Conservation (phyloP, 2,797 vertebrate genomes). For the Macropus fuliginosus region DNA sequence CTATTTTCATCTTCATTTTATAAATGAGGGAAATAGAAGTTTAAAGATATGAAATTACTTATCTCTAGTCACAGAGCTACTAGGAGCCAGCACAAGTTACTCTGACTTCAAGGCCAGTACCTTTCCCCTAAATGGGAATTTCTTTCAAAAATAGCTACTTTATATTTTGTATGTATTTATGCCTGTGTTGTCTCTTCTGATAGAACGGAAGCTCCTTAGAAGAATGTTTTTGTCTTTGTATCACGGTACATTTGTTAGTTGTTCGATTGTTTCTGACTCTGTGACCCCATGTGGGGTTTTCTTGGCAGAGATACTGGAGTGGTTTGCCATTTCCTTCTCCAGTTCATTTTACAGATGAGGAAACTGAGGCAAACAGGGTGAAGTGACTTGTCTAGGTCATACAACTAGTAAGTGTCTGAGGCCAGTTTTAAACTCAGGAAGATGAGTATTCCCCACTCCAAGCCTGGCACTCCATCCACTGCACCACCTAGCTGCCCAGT, state of each 20-base stretch:
- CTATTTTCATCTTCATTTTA: neutral
- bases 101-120: neutral
- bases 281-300: neutral
- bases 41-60: neutral
- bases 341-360: neutral
- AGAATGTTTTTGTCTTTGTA: neutral
- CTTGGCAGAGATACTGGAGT: neutral
- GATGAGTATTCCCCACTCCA: neutral
- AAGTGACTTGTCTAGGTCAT: neutral
- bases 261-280: neutral
- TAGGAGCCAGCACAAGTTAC: neutral
- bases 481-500: neutral
- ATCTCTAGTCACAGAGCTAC: neutral
- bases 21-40: neutral
- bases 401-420: neutral
- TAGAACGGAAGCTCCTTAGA: neutral
- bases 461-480: neutral
- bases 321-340: neutral
- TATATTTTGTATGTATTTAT: neutral
- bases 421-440: neutral
- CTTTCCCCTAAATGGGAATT: neutral
- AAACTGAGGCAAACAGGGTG: neutral
- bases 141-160: neutral
- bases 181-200: neutral
- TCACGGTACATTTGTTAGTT: neutral